phyloP scores from a whole-genome alignment of 2,888 invertebrate genomes.

The Oscheius sp. region DNA sequence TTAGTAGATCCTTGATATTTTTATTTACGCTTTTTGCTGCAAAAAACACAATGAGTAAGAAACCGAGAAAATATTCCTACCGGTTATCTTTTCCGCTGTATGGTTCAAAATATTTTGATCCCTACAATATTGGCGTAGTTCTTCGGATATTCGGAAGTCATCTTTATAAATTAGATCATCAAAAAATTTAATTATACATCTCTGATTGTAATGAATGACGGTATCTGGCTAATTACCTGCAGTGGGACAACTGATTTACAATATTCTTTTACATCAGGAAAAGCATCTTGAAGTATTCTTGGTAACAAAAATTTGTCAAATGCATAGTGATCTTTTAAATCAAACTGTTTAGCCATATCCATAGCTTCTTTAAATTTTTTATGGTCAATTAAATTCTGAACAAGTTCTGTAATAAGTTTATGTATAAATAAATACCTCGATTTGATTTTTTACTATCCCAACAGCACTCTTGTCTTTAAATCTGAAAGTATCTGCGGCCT shows the following conservation, averaged over 20 bases:
- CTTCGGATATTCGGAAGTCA: neutral
- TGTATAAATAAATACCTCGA: neutral
- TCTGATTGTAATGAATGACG: neutral
- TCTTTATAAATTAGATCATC: neutral
- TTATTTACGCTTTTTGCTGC: conserved; percentile 18
- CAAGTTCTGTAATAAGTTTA: too few species aligned
- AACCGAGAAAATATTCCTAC: neutral
- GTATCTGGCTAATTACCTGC: neutral
- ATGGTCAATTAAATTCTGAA: neutral
- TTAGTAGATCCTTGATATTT: neutral
- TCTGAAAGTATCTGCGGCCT: neutral
- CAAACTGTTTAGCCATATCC: conserved; percentile 30
- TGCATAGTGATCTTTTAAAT: conserved; percentile 12
- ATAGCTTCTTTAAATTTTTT: conserved; percentile 34
- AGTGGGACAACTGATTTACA: neutral
- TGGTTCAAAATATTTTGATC: neutral
- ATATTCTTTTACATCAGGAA: conserved; percentile 6
- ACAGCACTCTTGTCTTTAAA: neutral
- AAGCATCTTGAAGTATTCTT: conserved; percentile 20
- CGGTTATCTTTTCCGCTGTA: conserved; percentile 2
- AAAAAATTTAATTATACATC: neutral
- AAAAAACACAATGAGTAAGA: too few species aligned
- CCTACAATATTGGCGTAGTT: neutral
- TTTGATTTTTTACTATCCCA: neutral
- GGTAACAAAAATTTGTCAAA: conserved; percentile 18